Conservation (phyloP, 2,113 vertebrate species). For the Machaerirhynchus nigripectus region DNA sequence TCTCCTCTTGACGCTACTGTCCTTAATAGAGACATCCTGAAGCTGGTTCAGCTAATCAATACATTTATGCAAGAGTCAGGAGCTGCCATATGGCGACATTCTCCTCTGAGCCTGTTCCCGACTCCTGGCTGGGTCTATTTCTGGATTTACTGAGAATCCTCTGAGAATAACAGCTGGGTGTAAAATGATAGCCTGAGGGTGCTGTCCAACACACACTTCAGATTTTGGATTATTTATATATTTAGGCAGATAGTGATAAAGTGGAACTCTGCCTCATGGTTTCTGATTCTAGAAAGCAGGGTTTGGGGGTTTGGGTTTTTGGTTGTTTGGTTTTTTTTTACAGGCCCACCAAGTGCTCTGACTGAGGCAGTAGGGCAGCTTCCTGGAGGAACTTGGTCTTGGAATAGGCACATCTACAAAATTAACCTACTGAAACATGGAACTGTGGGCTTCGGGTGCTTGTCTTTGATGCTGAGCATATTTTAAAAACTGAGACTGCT, state of each 20-base stretch:
- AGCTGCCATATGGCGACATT: constrained; percentile 61
- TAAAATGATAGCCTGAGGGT: constrained; percentile 64
- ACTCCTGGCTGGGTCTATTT: constrained; percentile 51
- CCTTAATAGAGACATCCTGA: constrained; percentile 40
- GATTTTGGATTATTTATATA: constrained; percentile 61
- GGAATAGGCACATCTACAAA: not conserved
- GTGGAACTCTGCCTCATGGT: not conserved
- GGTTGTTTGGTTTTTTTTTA: not conserved
- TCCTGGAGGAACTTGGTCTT: not conserved
- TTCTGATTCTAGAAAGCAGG: not conserved
- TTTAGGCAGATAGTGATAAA: constrained; percentile 37
- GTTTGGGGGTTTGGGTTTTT: not conserved
- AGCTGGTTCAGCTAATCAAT: constrained; percentile 43
- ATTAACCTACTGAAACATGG: not conserved
- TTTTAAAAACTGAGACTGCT: not conserved
- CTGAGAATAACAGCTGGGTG: constrained; percentile 68
- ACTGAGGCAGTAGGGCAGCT: not conserved
- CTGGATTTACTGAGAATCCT: constrained; percentile 61
- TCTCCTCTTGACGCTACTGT: not conserved
- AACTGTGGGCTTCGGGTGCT: not conserved
- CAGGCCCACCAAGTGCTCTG: not conserved
- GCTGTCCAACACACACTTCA: constrained; percentile 57
- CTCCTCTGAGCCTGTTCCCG: constrained; percentile 42
- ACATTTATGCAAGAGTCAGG: constrained; percentile 56
- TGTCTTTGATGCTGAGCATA: not conserved